Conservation (phyloP, 1,140 invertebrate genomes). For the Drosophila nigrodunni region DNA sequence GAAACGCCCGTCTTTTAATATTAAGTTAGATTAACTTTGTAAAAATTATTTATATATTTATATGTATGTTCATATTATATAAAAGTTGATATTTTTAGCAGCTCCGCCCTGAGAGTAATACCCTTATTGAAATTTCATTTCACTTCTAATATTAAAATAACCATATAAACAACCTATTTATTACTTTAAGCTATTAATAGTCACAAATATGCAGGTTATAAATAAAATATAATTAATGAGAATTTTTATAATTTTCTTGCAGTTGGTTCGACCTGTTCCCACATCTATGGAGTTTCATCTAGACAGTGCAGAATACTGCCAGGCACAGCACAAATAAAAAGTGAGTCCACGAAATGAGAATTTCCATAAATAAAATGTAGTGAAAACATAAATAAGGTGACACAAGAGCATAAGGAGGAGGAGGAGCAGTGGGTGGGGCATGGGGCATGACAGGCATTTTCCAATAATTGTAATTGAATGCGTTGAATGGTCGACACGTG, state of each 20-base stretch:
- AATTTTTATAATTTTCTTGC: conserved; percentile 31
- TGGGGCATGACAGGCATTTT: background rate
- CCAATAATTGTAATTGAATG: conserved; percentile 20
- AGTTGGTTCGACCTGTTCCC: conserved; percentile 86
- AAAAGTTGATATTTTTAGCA: too few species aligned
- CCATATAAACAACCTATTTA: background rate
- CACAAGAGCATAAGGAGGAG: too few species aligned
- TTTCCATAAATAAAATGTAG: conserved; percentile 18
- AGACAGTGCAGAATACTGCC: conserved; percentile 97
- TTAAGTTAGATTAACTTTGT: too few species aligned
- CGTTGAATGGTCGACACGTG: conserved; percentile 10
- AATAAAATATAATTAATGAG: background rate
- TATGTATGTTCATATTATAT: too few species aligned
- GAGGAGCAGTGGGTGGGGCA: background rate
- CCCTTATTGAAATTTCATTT: too few species aligned
- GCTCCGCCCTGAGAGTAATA: too few species aligned
- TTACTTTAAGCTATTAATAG: too few species aligned
- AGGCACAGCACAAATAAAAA: conserved; percentile 97
- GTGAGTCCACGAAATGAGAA: conserved; percentile 53
- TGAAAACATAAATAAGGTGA: background rate
- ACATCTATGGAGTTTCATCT: conserved; percentile 99
- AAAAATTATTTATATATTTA: too few species aligned
- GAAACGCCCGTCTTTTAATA: too few species aligned
- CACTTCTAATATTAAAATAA: background rate
- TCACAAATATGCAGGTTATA: background rate